phyloP scores from a whole-genome alignment of 2,797 vertebrate genomes.

The Dipus sagitta region DNA sequence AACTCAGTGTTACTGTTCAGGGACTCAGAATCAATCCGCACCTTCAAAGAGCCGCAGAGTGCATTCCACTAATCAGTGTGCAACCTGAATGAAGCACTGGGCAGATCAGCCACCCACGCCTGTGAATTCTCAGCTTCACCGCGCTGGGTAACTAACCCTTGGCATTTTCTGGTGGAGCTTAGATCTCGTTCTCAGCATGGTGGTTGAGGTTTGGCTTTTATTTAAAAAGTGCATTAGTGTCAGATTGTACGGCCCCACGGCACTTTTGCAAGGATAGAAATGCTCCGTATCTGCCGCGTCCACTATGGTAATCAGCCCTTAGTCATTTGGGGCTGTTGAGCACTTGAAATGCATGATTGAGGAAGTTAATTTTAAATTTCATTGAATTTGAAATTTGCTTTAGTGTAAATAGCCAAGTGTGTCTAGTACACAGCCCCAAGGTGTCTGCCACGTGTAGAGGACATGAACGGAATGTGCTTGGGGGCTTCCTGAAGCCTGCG shows the following conservation, averaged over 20 bases:
- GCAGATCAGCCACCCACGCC: neutral
- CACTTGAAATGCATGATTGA: neutral
- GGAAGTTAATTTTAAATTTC: constrained; percentile 19
- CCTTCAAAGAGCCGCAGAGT: neutral
- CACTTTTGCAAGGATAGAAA: neutral
- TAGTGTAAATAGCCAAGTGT: neutral
- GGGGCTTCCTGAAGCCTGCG: neutral
- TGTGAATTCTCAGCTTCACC: neutral
- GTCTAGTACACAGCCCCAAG: neutral
- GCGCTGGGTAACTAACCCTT: neutral
- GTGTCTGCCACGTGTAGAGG: neutral
- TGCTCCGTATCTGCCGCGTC: neutral
- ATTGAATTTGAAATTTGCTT: constrained; percentile 15
- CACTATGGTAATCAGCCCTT: neutral
- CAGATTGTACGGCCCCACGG: neutral
- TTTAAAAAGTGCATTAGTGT: neutral
- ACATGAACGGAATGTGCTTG: neutral
- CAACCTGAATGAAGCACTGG: neutral
- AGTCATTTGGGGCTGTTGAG: neutral
- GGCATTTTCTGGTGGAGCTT: neutral
- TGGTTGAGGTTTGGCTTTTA: neutral
- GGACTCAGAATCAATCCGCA: neutral
- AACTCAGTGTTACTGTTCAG: neutral
- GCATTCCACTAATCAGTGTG: neutral
- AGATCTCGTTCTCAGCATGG: neutral